Evolutionary conservation across 2,797 vertebrate genomes (phyloP).

Genomic region (Melanotaenia boesemani): DNA sequence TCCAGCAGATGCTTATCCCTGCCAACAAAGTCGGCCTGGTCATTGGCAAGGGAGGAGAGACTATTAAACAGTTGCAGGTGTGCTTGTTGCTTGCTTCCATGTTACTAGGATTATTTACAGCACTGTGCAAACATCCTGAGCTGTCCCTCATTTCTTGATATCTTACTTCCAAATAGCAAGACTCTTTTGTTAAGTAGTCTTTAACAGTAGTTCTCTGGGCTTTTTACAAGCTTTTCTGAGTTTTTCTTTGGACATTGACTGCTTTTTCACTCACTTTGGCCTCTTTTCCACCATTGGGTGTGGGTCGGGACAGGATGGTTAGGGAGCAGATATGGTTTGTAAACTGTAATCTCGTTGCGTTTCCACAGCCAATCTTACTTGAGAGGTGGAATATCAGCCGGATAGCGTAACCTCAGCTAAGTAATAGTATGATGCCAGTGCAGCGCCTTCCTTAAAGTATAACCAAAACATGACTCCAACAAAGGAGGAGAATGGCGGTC

Average conservation of each 20-base stretch:
- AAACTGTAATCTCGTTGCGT: too few species aligned
- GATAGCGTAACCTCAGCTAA: too few species aligned
- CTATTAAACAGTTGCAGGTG: slow-evolving; percentile 98
- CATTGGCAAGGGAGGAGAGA: slow-evolving; percentile 99
- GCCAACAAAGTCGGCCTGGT: slow-evolving; percentile 98
- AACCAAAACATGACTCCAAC: too few species aligned
- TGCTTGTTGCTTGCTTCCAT: not conserved
- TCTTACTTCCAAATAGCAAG: not conserved
- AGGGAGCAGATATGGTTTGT: too few species aligned
- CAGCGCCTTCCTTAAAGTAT: too few species aligned
- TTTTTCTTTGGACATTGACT: not conserved
- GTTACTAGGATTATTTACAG: not conserved
- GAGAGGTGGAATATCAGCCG: too few species aligned
- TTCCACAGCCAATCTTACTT: too few species aligned
- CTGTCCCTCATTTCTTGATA: not conserved
- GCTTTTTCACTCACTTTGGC: not conserved
- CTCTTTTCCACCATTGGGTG: too few species aligned
- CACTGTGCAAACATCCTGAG: not conserved
- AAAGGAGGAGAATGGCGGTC: too few species aligned
- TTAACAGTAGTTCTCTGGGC: not conserved
- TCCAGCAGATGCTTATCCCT: slow-evolving; percentile 97
- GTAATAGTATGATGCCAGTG: too few species aligned
- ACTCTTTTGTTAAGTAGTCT: not conserved
- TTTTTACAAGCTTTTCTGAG: not conserved
- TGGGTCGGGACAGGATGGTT: too few species aligned